Base-by-base conservation (phyloP, 2,888 invertebrate species). In the Brachycybe producta region DNA sequence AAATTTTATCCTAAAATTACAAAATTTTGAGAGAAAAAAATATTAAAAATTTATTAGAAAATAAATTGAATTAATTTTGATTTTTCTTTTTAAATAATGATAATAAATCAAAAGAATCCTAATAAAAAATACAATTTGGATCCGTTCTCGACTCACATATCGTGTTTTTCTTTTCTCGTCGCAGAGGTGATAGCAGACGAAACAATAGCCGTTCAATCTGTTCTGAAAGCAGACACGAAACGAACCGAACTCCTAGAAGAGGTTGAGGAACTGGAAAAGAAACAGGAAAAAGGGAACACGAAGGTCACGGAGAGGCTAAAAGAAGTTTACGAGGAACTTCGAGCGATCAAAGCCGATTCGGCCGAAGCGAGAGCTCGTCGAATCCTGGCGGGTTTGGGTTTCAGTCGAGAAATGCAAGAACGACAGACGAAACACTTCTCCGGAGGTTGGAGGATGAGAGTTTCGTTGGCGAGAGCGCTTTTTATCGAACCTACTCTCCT, bases 391-490 rank as follows among this genome's bases (percentile, higher is more conserved):
- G 98, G 98, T 82, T 73, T 98, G 49, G 97, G 97, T 38, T 98
- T 98, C 68, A 84, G 67, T 0, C 65, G 67, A 39, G 69, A 71
- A 52, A 79, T 79, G 79, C 95, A 95, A 70, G 75, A 92, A 67
- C 75, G 95, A 54, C 79, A 91, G 0, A 77, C 77, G 2, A 75
- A 76, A 58, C 70, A 75, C 61, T 74, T 79, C 60, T 77, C 77
- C 51, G 79, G 79, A 61, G 98, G 98, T 41, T 99, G 98, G 98
- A 77, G 98, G 57, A 99, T 99, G 98, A 81, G 98, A 64, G 95
- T 98, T 3, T 97, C 95, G 0, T 71, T 98, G 36, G 97, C 95
- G 1, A 44, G 95, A 65, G 97, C 98, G 2, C 72, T 99, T 19
- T 98, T 94, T 66, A 75, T 99, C 53, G 97, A 97, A 69, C 98